Evolutionary conservation across 2,113 vertebrate species (phyloP), one percentile per base, ranked within the genome.

Genomic region (Lepisosteus osseus): DNA sequence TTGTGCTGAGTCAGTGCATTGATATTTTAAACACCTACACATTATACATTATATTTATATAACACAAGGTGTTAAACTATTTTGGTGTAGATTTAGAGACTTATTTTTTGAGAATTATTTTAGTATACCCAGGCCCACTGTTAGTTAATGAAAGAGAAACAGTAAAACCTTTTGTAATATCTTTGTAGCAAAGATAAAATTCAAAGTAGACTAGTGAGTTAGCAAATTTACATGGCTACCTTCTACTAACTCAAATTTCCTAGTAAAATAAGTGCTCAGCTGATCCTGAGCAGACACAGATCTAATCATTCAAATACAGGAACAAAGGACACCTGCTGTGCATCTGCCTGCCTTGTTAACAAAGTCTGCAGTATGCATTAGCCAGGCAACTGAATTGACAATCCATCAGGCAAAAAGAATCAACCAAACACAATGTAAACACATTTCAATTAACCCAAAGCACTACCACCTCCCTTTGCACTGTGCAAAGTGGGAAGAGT

Each of bases 341-440:
- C 87, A 90, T 86, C 86, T 88, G 86, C 79, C 79, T 72, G 62
- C 29, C 17, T 65, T 61, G 47, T 61, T 61, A 61, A 61, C 59
- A 61, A 61, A 11, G 62, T 41, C 8, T 3, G 62, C 17, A 29
- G 62, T 40, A 3, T 65, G 62, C 29, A 65, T 43, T 40, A 65
- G 62, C 29, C 41, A 29, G 41, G 62, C 62, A 65, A 65, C 62
- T 17, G 62, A 65, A 65, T 12, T 43, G 41, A 4, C 9, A 40
- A 65, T 65, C 29, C 17, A 41, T 43, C 42, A 69, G 45, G 66
- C 55, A 72, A 8, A 78, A 74, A 74, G 61, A 51, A 51, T 51
- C 47, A 51, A 51, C 47, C 9, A 9, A 51, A 51, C 5, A 9
- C 47, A 51, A 9, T 51, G 47, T 9, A 51, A 51, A 51, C 47